Conservation (phyloP, 2,797 vertebrate genomes). For the Cyprinella venusta region DNA sequence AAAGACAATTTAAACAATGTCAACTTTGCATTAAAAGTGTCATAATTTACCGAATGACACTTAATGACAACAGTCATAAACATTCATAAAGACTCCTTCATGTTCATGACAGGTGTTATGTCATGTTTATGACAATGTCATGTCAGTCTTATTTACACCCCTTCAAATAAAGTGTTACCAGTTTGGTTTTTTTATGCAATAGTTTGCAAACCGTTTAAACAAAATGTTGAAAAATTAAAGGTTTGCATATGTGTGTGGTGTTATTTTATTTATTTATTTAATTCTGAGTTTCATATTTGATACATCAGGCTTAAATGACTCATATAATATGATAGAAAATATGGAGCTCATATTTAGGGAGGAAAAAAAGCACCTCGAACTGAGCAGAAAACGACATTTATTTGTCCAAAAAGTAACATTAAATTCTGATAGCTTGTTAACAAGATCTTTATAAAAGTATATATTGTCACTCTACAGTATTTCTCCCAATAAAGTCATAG, state of each 20-base stretch:
- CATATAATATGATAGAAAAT: not conserved
- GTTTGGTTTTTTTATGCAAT: not conserved
- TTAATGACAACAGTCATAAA: too few relatives aligned
- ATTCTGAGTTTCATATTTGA: not conserved
- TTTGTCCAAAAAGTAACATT: not conserved
- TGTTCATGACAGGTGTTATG: too few relatives aligned
- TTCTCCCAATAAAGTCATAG: not conserved
- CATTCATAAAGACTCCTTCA: too few relatives aligned
- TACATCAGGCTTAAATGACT: not conserved
- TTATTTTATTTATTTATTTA: not conserved
- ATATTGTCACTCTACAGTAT: not conserved
- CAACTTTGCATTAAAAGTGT: too few relatives aligned
- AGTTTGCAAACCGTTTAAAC: not conserved
- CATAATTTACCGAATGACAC: too few relatives aligned
- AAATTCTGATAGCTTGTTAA: not conserved
- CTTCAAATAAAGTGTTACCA: too few relatives aligned
- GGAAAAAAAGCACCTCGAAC: not conserved
- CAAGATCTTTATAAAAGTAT: not conserved
- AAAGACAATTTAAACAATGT: too few relatives aligned
- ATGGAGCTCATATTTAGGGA: not conserved
- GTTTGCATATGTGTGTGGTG: not conserved
- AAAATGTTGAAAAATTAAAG: too few relatives aligned
- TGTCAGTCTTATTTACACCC: too few relatives aligned
- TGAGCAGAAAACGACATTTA: not conserved
- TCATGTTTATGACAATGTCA: too few relatives aligned